Percentiles rank a stretch among this genome's conserved stretches.
These are phyloP conservation scores for Noctua pronuba DNA, from an alignment of 2,888 invertebrate genomes.

Conservation along the genomic window DNA sequence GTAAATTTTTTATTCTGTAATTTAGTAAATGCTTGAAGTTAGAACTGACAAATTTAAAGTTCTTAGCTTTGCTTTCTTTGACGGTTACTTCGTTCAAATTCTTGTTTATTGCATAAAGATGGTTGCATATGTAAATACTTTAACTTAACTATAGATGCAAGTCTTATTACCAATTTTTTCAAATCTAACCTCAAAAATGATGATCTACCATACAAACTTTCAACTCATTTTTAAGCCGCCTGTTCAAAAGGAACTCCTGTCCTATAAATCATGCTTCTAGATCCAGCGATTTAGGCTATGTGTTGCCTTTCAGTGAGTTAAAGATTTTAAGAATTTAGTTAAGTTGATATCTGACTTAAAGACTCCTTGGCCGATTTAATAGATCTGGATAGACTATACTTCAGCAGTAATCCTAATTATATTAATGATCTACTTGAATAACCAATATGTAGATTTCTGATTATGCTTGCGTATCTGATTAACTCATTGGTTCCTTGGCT, in stretches of 20 bases:
- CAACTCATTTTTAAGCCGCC: no score
- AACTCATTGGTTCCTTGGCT: conserved; percentile 7
- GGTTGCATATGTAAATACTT: background rate
- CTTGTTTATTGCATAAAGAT: no score
- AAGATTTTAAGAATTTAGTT: background rate
- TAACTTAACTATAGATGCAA: no score
- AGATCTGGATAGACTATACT: background rate
- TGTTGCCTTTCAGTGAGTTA: background rate
- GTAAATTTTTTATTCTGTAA: background rate
- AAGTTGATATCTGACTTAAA: background rate
- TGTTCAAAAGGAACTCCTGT: no score
- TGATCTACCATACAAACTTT: background rate
- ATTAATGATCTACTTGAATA: conserved; percentile 24
- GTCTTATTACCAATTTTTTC: background rate
- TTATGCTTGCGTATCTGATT: conserved; percentile 14
- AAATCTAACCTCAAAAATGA: background rate
- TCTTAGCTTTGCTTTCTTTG: no score
- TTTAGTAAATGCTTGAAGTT: background rate
- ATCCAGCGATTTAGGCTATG: background rate
- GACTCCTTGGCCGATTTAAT: background rate
- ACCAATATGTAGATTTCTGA: conserved; percentile 34
- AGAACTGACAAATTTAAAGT: background rate
- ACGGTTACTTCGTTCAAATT: no score
- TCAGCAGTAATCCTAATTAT: background rate
- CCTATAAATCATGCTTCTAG: background rate